phyloP scores from a whole-genome alignment of 2,888 invertebrate genomes.

The Psococerastis gibbosa region DNA sequence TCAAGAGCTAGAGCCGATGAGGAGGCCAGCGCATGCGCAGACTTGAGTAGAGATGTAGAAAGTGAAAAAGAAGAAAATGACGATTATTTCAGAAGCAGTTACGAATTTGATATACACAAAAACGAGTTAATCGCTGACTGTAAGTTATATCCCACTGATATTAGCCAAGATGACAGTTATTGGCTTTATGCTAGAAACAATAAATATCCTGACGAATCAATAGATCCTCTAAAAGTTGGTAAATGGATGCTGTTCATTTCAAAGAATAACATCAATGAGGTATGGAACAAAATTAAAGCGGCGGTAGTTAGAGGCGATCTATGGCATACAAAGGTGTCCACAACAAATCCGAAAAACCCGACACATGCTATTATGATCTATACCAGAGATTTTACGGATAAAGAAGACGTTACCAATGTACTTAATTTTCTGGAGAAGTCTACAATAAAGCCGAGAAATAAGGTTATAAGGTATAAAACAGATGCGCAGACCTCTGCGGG shows the following conservation, averaged over 20 bases:
- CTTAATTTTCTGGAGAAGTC: background rate
- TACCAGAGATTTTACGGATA: background rate
- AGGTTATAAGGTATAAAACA: background rate
- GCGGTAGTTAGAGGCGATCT: background rate
- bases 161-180: background rate
- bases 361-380: background rate
- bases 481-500: background rate
- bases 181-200: constrained; percentile 1
- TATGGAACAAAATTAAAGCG: constrained; percentile 1
- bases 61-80: too few species aligned
- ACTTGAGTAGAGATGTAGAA: too few species aligned
- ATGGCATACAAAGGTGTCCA: background rate
- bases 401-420: background rate
- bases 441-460: background rate
- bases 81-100: background rate
- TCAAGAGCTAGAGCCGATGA: too few species aligned
- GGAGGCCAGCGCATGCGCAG: too few species aligned
- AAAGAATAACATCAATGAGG: background rate
- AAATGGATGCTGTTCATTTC: background rate
- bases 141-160: background rate
- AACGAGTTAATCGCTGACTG: background rate
- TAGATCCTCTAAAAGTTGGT: background rate
- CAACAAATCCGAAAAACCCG: background rate
- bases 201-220: background rate
- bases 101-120: background rate